These are phyloP conservation scores for Lasius fuliginosus DNA, from an alignment of 2,888 invertebrate genomes.

Conservation along the genomic window DNA sequence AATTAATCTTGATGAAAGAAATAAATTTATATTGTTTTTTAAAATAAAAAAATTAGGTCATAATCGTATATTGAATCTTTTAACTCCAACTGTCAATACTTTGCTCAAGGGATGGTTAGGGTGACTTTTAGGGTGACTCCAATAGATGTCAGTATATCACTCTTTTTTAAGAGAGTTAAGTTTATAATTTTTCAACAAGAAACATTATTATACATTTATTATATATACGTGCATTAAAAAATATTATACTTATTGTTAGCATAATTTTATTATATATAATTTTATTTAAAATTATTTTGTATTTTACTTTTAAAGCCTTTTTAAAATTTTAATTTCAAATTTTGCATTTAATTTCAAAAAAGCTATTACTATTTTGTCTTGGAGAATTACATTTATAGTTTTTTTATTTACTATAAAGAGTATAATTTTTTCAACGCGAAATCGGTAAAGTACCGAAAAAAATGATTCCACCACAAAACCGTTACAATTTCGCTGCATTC, in stretches of 20 bases:
- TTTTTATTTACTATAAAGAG: neutral
- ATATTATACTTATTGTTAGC: neutral
- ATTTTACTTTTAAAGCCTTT: neutral
- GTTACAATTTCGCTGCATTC: conserved; percentile 2
- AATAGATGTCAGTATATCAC: conserved; percentile 33
- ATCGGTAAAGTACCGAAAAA: conserved; percentile 19
- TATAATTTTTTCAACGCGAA: conserved; percentile 2
- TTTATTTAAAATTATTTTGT: neutral
- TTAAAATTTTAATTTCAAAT: neutral
- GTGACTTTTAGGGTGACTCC: neutral
- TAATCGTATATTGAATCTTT: conserved; percentile 1
- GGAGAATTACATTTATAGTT: neutral
- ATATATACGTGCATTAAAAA: neutral
- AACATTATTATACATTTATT: neutral
- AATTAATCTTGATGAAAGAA: neutral
- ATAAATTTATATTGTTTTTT: neutral
- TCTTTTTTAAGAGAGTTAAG: neutral
- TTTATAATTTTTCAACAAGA: neutral
- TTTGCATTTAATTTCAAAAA: neutral
- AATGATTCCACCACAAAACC: conserved; percentile 13
- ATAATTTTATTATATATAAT: neutral
- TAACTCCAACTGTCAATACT: conserved; percentile 12
- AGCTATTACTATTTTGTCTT: neutral
- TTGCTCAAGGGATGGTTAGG: neutral
- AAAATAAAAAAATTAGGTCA: neutral